These are phyloP conservation scores for Hyles euphorbiae DNA, from an alignment of 1,140 invertebrate species.

Conservation along the genomic window DNA sequence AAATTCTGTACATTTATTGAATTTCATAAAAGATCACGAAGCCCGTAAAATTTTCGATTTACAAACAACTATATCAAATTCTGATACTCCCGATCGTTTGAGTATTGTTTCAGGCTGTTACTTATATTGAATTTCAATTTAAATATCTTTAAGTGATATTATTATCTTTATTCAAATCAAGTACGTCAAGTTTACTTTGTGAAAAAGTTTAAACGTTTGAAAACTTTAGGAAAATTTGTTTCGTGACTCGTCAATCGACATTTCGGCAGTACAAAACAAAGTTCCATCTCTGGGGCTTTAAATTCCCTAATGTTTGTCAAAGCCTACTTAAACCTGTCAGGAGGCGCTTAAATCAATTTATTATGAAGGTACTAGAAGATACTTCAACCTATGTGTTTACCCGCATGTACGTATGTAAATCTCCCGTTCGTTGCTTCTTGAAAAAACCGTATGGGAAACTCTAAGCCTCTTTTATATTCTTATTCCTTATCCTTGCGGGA, in stretches of 20 bases:
- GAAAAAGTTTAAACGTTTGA: conserved; percentile 9
- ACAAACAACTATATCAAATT: no score
- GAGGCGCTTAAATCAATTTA: conserved; percentile 71
- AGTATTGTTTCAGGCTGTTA: not conserved
- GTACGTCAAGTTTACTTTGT: not conserved
- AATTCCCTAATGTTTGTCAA: conserved; percentile 70
- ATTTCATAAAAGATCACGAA: no score
- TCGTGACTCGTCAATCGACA: conserved; percentile 36
- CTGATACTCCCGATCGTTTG: not conserved
- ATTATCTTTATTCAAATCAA: conserved; percentile 6
- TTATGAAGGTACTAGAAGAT: conserved; percentile 61
- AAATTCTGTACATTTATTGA: not conserved
- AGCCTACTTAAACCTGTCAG: conserved; percentile 70
- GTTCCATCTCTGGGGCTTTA: conserved; percentile 57
- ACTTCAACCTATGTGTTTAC: conserved; percentile 54
- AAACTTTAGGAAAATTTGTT: conserved; percentile 40
- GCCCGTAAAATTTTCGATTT: no score
- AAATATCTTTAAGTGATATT: conserved; percentile 2
- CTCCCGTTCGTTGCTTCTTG: conserved; percentile 54
- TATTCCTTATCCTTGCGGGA: conserved; percentile 66
- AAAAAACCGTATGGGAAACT: conserved; percentile 65
- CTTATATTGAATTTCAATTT: not conserved
- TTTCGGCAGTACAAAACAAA: conserved; percentile 45
- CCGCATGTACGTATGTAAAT: conserved; percentile 62
- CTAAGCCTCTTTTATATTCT: conserved; percentile 70